These are phyloP conservation scores for Hemibagrus guttatus DNA, from an alignment of 2,797 vertebrate genomes.

Conservation along the genomic window DNA sequence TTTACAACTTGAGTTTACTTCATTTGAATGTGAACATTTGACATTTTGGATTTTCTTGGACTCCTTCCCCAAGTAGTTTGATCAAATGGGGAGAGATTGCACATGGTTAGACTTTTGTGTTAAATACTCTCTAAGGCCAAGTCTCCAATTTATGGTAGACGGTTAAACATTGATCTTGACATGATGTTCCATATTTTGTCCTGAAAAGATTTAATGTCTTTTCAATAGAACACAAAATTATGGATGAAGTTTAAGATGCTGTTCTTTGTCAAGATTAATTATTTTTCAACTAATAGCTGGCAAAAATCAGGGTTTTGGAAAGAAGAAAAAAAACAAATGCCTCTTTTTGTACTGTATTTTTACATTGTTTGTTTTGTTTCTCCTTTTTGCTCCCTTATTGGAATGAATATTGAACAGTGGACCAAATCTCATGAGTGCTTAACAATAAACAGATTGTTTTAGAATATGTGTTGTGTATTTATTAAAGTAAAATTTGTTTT, in stretches of 20 bases:
- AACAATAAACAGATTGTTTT: constrained; percentile 80
- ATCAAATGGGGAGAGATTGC: constrained; percentile 30
- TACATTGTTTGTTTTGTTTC: constrained; percentile 66
- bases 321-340: constrained; percentile 62
- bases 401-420: constrained; percentile 76
- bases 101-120: constrained; percentile 47
- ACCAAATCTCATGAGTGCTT: constrained; percentile 83
- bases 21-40: constrained; percentile 41
- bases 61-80: constrained; percentile 10
- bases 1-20: constrained; percentile 42
- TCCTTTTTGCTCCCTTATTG: constrained; percentile 74
- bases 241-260: constrained; percentile 40
- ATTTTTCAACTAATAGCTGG: constrained; percentile 50
- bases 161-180: constrained; percentile 21
- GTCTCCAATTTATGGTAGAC: constrained; percentile 26
- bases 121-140: constrained; percentile 28
- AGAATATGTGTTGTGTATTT: constrained; percentile 52
- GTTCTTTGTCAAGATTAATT: constrained; percentile 48
- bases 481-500: background rate
- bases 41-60: constrained; percentile 25
- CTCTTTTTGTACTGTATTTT: constrained; percentile 77
- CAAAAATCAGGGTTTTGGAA: constrained; percentile 63
- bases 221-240: constrained; percentile 29
- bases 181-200: constrained; percentile 30
- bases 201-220: constrained; percentile 34